Conservation (phyloP, 1,140 invertebrate genomes). For the Drosophila nasuta region DNA sequence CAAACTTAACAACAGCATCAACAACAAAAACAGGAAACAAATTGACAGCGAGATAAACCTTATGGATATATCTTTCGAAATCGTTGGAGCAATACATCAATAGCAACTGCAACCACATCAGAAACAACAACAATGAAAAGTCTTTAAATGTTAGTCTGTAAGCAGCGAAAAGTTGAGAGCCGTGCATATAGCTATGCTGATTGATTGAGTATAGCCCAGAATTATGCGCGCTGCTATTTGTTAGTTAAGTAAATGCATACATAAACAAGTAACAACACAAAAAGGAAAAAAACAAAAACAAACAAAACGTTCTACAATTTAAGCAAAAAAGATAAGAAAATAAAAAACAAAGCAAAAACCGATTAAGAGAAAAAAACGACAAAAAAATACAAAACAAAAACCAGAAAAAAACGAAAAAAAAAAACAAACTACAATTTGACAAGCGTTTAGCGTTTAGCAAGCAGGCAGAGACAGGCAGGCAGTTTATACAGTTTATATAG, state of each 20-base stretch:
- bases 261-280: constrained; percentile 54
- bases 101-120: constrained; percentile 30
- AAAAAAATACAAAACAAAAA: too few relatives aligned
- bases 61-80: constrained; percentile 3
- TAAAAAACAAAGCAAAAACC: constrained; percentile 58
- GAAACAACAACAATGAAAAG: constrained; percentile 61
- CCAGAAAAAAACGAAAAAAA: constrained; percentile 29
- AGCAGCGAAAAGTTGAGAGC: constrained; percentile 68
- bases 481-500: constrained; percentile 81
- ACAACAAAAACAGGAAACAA: constrained; percentile 39
- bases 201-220: constrained; percentile 12
- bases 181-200: constrained; percentile 57
- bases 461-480: constrained; percentile 64
- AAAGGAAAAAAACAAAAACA: constrained; percentile 35
- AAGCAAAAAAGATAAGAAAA: constrained; percentile 69
- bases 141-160: constrained; percentile 79
- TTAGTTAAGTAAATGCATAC: constrained; percentile 71
- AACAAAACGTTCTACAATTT: constrained; percentile 66
- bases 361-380: constrained; percentile 33
- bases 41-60: constrained; percentile 2
- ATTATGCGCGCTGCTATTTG: constrained; percentile 65
- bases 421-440: constrained; percentile 69
- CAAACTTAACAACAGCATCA: constrained; percentile 22
- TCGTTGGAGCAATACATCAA: constrained; percentile 26
- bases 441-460: constrained; percentile 76